Base-by-base conservation (phyloP, 2,888 invertebrate species). In the Phortica okadai region DNA sequence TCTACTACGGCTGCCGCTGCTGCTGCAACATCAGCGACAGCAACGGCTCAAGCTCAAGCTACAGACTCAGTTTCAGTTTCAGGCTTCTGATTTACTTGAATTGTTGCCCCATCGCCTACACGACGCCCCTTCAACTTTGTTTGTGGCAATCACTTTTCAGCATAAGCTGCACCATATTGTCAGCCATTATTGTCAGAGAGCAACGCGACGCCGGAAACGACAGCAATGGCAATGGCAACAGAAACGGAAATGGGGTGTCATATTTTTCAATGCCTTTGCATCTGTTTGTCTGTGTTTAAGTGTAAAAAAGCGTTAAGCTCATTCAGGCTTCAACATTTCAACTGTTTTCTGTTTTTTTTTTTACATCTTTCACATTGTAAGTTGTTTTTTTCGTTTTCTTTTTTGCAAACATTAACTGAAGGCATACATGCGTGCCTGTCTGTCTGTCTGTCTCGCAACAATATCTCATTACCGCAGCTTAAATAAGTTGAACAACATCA, bases 101-200 rank as follows among this genome's bases (percentile, higher is more conserved):
- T 33, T 33, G 33, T 33, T 33, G 33, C 33, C 33, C 33, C 33
- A 33, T 5, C 33, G 33, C 33, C 33, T 33, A 33, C 33, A 5
- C 33, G 2, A 5, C 33, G 33, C 33, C 21, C 21, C 21, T 62
- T 25, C 62, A 25, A 69, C 44, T 73, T 73, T 21, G 45, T 33
- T 11, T 64, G 66, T 72, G 78, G 83, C 84, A 81, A 83, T 84
- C 83, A 84, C 82, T 83, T 83, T 80, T 84, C 77, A 82, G 79
- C 81, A 82, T 83, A 84, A 86, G 81, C 83, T 80, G 78, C 83
- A 81, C 84, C 85, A 86, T 85, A 86, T 85, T 86, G 85, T 85
- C 85, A 81, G 85, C 85, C 84, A 84, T 85, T 84, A 83, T 84
- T 84, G 85, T 84, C 85, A 85, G 83, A 77, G 80, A 79, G 78